These are phyloP conservation scores for Chydorus sphaericus DNA, from an alignment of 2,888 invertebrate genomes.

Conservation along the genomic window DNA sequence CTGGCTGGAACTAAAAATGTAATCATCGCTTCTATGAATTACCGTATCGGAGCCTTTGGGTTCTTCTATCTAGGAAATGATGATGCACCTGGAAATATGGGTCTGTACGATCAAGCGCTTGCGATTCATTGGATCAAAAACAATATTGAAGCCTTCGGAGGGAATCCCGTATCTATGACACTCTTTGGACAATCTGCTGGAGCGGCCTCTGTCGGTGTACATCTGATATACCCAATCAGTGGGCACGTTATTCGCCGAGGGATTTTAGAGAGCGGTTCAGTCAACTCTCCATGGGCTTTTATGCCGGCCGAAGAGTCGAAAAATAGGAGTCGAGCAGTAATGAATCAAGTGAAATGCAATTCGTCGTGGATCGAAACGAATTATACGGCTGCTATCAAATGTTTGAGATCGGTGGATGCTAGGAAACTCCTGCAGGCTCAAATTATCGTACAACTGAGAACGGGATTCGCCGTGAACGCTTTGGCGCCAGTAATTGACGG, in stretches of 20 bases:
- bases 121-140: conserved; percentile 88
- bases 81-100: conserved; percentile 80
- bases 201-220: too few relatives aligned
- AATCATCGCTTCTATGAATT: conserved; percentile 92
- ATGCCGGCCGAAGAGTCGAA: too few relatives aligned
- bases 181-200: too few relatives aligned
- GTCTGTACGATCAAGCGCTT: conserved; percentile 78
- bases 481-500: conserved; percentile 83
- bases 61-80: conserved; percentile 75
- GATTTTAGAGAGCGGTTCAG: conserved; percentile 84
- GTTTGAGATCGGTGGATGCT: conserved; percentile 75
- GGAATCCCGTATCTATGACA: too few relatives aligned
- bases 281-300: conserved; percentile 92
- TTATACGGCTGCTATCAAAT: conserved; percentile 64
- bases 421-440: too few relatives aligned
- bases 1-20: conserved; percentile 79
- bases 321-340: too few relatives aligned
- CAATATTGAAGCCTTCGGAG: conserved; percentile 80
- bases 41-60: conserved; percentile 85
- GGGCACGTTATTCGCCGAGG: conserved; percentile 70
- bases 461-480: too few relatives aligned
- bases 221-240: too few relatives aligned
- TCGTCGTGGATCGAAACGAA: conserved; percentile 44
- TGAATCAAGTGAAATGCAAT: conserved; percentile 78
- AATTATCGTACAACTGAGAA: too few relatives aligned